Base-by-base conservation (phyloP, 2,888 invertebrate species). In the Merodon equestris region DNA sequence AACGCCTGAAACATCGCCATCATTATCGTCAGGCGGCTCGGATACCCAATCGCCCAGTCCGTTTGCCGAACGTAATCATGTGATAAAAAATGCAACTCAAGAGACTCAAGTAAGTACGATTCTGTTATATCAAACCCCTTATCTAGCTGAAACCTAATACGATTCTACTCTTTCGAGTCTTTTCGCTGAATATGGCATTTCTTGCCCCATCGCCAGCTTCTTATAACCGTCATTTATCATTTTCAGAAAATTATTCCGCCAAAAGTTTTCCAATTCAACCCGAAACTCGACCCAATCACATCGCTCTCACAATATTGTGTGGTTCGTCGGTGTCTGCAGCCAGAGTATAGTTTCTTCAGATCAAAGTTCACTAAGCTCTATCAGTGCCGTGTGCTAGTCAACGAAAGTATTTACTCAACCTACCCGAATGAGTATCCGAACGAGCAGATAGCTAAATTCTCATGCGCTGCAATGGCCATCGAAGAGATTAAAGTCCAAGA, bases 381-480 rank as follows among this genome's bases (percentile, higher is more conserved):
- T 60, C 85, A 86, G 51, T 87, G 88, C 66, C 85, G 85, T 34
- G 86, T 88, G 19, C 82, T 81, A n/a, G 84, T 88, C 10, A 86
- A 86, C 17, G 82, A 74, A 12, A 83, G 50, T 4, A 84, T 85
- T 5, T 87, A 84, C 75, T 85, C 87, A 9, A 88, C 86, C 18
- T 89, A 88, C 74, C 89, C 89, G 0, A 82, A 86, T 51, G 87
- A 87, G 63, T 87, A 85, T 82, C 42, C 76, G 1, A 85, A 84
- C 17, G 84, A 85, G 58, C 61, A 60, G 50, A 77, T 84, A 15
- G 88, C 89, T 1, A 84, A 83, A 73, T 83, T 83, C n/a, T 84
- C 85, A 2, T 86, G 86, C 38, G 86, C 89, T 0, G 75, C 82
- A 17, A 81, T 85, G 27, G 88, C 89, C 0, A 83, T 89, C 18